Base-by-base conservation (phyloP, 2,113 vertebrate genomes). In the Aix galericulata region DNA sequence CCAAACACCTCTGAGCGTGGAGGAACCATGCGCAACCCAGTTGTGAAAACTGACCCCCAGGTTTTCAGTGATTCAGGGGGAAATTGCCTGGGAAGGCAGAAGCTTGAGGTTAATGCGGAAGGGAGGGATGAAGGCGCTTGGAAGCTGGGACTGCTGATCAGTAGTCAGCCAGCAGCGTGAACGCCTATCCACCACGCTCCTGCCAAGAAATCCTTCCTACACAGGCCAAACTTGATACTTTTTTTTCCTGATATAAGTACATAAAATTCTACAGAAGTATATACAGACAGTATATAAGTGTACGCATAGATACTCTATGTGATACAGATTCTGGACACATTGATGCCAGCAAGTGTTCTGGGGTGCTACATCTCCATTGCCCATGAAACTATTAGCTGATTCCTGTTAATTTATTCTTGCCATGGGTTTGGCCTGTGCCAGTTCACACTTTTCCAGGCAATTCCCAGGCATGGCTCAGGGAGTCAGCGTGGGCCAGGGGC, bases 401-500 rank as follows among this genome's bases (percentile, higher is more conserved):
- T 78, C 68, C 34, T 78, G 56, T 79, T 86, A 71, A 83, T 66
- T 95, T 91, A 81, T 81, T 92, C 77, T 82, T 86, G 67, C 68
- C n/a, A 23, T 60, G 31, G 14, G 62, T 93, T 90, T 90, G 64
- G 50, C 40, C 56, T 83, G 27, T 52, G 52, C 76, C 79, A 64
- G 15, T 75, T 92, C 75, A 88, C 17, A 8, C n/a, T 77, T 52
- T 81, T 94, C 86, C 73, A 84, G 82, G 88, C 56, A 87, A 91
- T 89, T 96, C 89, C 67, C 81, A 93, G 74, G 88, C 40, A n/a
- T 31, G 67, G 55, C 80, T 86, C 72, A 90, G 52, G 52, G 91
- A 94, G 74, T 40, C 76, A n/a, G 77, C 38, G n/a, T 87, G 81
- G 94, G 94, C 94, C 83, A 91, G 62, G 66, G 89, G 83, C 94